Percentiles rank a stretch among this genome's conserved stretches.
Evolutionary conservation across 2,888 invertebrate genomes (phyloP).

Genomic region (Tanytarsus gracilentus): DNA sequence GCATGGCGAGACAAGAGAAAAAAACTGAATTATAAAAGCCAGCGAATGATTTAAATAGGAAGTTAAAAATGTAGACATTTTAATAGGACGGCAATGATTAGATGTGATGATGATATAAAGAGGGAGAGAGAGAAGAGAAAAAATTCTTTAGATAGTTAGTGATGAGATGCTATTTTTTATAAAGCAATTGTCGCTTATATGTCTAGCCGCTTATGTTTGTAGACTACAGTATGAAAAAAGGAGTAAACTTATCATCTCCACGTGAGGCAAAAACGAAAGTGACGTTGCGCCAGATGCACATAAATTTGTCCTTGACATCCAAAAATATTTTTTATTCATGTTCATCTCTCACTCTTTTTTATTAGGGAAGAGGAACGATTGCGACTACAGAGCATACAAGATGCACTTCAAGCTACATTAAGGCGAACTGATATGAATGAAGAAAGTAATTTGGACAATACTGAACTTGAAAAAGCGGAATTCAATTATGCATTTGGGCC

Average conservation of each 20-base stretch:
- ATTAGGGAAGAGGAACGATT: neutral
- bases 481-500: constrained; percentile 15
- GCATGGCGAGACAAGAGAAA: neutral
- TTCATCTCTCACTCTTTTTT: neutral
- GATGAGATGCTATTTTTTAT: constrained; percentile 6
- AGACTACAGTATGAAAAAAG: neutral
- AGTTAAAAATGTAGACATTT: too few species aligned
- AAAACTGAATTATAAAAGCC: neutral
- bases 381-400: neutral
- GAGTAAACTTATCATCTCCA: neutral
- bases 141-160: constrained; percentile 23
- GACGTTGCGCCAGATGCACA: neutral
- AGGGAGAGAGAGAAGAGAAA: constrained; percentile 1
- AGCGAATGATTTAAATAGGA: constrained; percentile 26
- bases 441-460: neutral
- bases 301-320: neutral
- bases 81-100: neutral
- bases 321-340: neutral
- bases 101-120: neutral
- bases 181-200: constrained; percentile 15
- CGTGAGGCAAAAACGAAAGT: constrained; percentile 3
- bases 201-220: constrained; percentile 2
- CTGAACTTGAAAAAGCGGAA: neutral
- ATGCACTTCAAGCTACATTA: neutral
- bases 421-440: neutral